Evolutionary conservation across 2,888 invertebrate species (phyloP), one percentile per base, ranked within the genome.

Genomic region (Baccha elongata): DNA sequence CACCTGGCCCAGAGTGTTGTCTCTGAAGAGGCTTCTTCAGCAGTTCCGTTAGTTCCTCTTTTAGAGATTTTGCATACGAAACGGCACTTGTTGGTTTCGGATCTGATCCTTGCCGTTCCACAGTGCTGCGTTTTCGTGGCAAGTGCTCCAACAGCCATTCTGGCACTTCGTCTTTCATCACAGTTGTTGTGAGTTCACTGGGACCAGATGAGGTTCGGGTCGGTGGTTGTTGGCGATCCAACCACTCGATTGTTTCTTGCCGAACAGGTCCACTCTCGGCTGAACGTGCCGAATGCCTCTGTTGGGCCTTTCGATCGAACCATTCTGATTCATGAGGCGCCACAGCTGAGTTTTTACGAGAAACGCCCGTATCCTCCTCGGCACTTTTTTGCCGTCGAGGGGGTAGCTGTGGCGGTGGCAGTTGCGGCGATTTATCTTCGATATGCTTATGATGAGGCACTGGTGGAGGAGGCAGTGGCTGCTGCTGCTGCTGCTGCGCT

Each of bases 191-290:
- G 32, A 91, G 88, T 85, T 91, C 91, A 75, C 90, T 91, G 15
- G 91, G 91, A 0, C 91, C 91, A 0, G 91, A 91, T 4, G 90
- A 89, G 15, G 91, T 91, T 50, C 91, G 87, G 11, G 89, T 89
- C 0, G 91, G 91, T 17, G 86, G 85, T 67, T 86, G 87, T 60
- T 90, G 89, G 5, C 88, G 85, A 60, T 89, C 88, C 13, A 91
- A 84, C 90, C 90, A 91, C 32, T 90, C 90, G 23, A 89, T 88
- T 3, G 90, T 89, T 79, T 90, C 90, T 5, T 91, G 90, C 0
- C 90, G 88, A 7, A 90, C 88, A 8, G 89, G 87, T 0, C 90
- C 90, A 4, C 90, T 89, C 71, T 91, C 91, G 0, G 91, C 91
- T 3, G 91, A 91, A 6, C 91, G 88, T 0, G 91, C 90, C 0